Base-by-base conservation (phyloP, 2,888 invertebrate species). In the Ethmia dodecea region DNA sequence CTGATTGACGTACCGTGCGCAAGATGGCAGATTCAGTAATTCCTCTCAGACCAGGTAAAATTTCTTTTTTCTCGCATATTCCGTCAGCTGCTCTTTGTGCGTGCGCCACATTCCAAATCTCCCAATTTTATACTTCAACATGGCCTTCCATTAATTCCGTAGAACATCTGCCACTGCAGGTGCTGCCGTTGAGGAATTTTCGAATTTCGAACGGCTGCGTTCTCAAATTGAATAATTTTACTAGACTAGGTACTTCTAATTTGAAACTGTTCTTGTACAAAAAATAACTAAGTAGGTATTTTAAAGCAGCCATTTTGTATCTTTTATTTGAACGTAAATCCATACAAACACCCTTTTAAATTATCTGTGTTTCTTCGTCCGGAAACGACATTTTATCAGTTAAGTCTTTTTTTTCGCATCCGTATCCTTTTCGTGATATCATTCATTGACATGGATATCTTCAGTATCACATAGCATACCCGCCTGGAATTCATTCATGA, bases 91-190 rank as follows among this genome's bases (percentile, higher is more conserved):
- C 69, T 69, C 42, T 52, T 44, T 43, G 57, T 57, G 52, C 52
- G 56, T 56, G 71, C 70, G 66, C 67, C 60, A 65, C 62, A 58
- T 73, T 66, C 59, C 47, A 57, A 68, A 69, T 66, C 66, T 67
- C 64, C 66, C 60, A 70, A 28, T 60, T 70, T 63, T 59, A 66
- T 65, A 60, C 59, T 57, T 56, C 51, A 22, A 22, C 22, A 26
- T 37, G 45, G 42, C 53, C 52, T 58, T 63, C 60, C 51, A 57
- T 68, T 64, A 61, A 55, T 54, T 50, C n/a, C n/a, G 50, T 49
- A 41, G 43, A 63, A 68, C 83, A 84, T 77, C 83, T 84, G 83
- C 74, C 40, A 29, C 37, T 47, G 78, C 83, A 84, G 81, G 80
- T 84, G 83, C 54, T 84, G 83, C 52, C 51, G 32, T 22, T 37